Base-by-base conservation (phyloP, 2,888 invertebrate species). In the Seira ritae region DNA sequence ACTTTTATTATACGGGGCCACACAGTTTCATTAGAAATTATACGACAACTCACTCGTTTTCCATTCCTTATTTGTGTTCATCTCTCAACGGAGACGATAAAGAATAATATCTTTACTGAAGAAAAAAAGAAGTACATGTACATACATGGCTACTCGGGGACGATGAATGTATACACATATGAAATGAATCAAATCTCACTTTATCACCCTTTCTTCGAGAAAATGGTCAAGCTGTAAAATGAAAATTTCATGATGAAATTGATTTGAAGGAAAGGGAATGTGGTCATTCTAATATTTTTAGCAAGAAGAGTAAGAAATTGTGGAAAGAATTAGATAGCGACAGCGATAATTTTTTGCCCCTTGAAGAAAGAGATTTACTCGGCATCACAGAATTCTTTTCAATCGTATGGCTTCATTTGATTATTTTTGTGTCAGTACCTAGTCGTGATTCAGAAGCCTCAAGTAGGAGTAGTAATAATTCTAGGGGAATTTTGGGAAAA, bases 21-120 rank as follows among this genome's bases (percentile, higher is more conserved):
- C 50, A 50, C 50, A 50, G 17, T 50, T 50, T 50, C 50, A 50
- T 50, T 50, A 50, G 50, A 50, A 50, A 50, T 50, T 50, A 50
- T 50, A 50, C 17, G 50, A 15, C 50, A 2, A 50, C 6, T 50
- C 50, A 50, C 17, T 50, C 50, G 50, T 50, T n/a, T 50, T 50
- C 50, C 15, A 8, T 8, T 31, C 31, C 31, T n/a, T 31, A 31
- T 50, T 50, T 50, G 50, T 50, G 50, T 31, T 31, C 31, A 50
- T 12, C 50, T 50, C 50, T n/a, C 31, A 31, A 31, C 2, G 31
- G 31, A 31, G 31, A 31, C 31, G 8, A 31, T 4, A 8, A 8
- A 31, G 31, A 31, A 31, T 31, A 31, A 31, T 31, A 31, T 4
- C 31, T n/a, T 50, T 3, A n/a, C 50, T 50, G 50, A 12, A 50